These are phyloP conservation scores for Periophthalmodon schlosseri DNA, from an alignment of 2,113 vertebrate genomes.

Conservation along the genomic window DNA sequence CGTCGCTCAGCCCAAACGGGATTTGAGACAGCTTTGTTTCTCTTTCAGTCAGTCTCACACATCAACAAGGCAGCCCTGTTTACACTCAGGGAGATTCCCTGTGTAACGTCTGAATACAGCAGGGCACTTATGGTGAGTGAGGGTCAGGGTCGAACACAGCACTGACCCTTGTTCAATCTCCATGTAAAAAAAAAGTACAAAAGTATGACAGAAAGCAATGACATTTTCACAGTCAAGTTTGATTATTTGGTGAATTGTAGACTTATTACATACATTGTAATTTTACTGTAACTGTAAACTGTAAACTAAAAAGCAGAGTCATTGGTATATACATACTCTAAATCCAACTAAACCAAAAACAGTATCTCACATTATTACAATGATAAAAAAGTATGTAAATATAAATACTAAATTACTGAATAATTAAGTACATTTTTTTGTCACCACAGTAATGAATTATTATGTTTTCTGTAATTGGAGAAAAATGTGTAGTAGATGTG, in stretches of 20 bases:
- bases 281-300: no score
- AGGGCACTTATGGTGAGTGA: slow-evolving; percentile 51
- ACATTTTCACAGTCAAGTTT: neutral
- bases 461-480: no score
- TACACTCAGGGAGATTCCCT: slow-evolving; percentile 60
- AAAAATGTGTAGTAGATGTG: neutral
- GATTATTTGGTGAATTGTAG: neutral
- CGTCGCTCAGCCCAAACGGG: slow-evolving; percentile 81
- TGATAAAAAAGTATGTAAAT: no score
- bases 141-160: slow-evolving; percentile 42
- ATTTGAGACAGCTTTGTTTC: slow-evolving; percentile 86
- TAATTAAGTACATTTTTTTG: no score
- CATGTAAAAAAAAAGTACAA: neutral
- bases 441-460: no score
- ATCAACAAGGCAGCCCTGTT: slow-evolving; percentile 73
- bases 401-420: no score
- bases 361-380: no score
- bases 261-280: no score
- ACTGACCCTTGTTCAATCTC: slow-evolving; percentile 30
- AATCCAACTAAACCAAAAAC: no score
- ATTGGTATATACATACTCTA: no score
- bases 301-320: no score
- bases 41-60: slow-evolving; percentile 68
- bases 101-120: slow-evolving; percentile 43
- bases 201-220: no score